Base-by-base conservation (phyloP, 1,140 invertebrate genomes). In the Patella vulgata region DNA sequence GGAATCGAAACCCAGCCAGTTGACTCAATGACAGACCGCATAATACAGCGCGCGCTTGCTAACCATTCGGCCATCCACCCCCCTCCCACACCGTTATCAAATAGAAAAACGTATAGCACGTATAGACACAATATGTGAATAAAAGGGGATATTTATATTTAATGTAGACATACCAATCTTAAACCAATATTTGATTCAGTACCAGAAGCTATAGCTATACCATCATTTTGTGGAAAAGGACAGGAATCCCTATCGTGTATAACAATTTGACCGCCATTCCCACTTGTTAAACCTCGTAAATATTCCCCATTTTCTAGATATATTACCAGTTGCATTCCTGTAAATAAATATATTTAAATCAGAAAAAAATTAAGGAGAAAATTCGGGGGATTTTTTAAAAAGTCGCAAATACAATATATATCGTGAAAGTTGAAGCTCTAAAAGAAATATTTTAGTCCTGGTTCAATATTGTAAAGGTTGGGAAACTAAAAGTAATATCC, bases 141-240 rank as follows among this genome's bases (percentile, higher is more conserved):
- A n/a, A n/a, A n/a, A n/a, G n/a, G n/a, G n/a, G n/a, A n/a, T n/a
- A n/a, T n/a, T n/a, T n/a, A n/a, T n/a, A n/a, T n/a, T n/a, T n/a
- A n/a, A n/a, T n/a, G n/a, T n/a, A n/a, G 3, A 48, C 53, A 39
- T 63, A 76, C 74, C 63, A 66, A 46, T 53, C 59, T 71, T 21
- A 84, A 17, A 21, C 70, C 73, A 31, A 83, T 71, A 39, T 76
- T 70, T n/a, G 79, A 75, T 61, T 79, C 76, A 52, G 67, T 66
- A 25, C 74, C 75, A 1, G 81, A 71, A 9, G 74, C 67, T 19
- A 83, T 64, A 33, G 77, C 77, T n/a, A 82, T 53, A 4, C 82
- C 81, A 31, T 80, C 66, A 8, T 76, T 68, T 40, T 76, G 63
- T 0, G 82, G 80, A 33, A 79, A 78, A 1, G 82, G 80, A n/a